Percentiles rank a stretch among this genome's conserved stretches.
Conservation (phyloP, 2,888 invertebrate species). For the Perizoma flavofasciatum region DNA sequence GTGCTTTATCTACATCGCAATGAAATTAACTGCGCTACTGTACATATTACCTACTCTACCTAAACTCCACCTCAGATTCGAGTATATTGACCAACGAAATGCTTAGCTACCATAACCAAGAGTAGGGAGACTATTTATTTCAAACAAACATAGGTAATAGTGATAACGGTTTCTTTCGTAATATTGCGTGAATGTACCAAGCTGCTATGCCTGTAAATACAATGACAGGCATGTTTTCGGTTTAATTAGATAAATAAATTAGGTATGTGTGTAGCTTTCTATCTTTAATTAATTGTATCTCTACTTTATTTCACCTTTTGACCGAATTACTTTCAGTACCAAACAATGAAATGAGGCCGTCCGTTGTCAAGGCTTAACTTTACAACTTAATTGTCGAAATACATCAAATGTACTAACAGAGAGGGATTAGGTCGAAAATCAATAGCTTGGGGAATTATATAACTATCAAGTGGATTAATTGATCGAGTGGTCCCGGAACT, state of each 20-base stretch:
- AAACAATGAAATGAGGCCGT: no score
- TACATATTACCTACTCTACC: constrained; percentile 34
- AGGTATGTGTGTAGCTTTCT: no score
- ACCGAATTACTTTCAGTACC: no score
- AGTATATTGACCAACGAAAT: constrained; percentile 49
- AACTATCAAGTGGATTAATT: constrained; percentile 39
- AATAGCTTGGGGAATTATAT: constrained; percentile 38
- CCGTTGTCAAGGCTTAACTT: constrained; percentile 2
- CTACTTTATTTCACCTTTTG: no score
- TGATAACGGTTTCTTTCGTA: no score
- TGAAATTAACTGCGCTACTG: constrained; percentile 67
- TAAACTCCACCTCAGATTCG: constrained; percentile 18
- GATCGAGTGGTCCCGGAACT: constrained; percentile 36
- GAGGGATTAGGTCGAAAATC: constrained; percentile 37
- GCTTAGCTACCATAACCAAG: constrained; percentile 54
- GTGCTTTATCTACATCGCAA: constrained; percentile 76
- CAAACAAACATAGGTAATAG: constrained; percentile 16
- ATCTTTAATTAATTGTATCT: no score
- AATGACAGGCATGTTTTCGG: no score
- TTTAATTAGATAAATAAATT: no score
- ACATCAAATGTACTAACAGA: constrained; percentile 26
- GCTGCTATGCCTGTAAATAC: no score
- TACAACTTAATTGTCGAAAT: constrained; percentile 12
- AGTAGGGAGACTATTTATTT: constrained; percentile 47
- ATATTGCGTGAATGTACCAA: no score